Evolutionary conservation across 2,113 vertebrate species (phyloP).

Genomic region (Ameiurus melas): DNA sequence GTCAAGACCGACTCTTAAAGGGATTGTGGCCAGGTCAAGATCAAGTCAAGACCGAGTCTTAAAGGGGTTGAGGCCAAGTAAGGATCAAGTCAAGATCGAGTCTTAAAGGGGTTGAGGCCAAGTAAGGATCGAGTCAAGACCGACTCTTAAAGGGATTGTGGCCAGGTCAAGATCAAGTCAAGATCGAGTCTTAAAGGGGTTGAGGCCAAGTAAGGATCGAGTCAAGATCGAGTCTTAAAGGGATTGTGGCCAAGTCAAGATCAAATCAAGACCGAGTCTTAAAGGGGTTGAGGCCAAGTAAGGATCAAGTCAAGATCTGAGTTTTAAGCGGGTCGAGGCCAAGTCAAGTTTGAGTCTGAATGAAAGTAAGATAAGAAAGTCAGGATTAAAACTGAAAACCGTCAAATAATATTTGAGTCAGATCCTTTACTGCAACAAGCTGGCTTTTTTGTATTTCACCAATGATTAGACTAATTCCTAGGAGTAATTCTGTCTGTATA

Average conservation of each 20-base stretch:
- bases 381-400: not conserved
- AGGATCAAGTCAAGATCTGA: not conserved
- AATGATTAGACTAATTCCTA: not conserved
- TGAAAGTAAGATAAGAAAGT: not conserved
- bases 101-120: not conserved
- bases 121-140: not conserved
- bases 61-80: too few relatives aligned
- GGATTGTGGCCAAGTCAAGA: not conserved
- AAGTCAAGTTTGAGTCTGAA: not conserved
- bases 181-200: not conserved
- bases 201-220: too few relatives aligned
- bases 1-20: not conserved
- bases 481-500: not conserved
- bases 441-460: not conserved
- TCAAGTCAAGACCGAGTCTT: not conserved
- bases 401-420: not conserved
- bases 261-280: not conserved
- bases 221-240: not conserved
- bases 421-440: not conserved
- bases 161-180: not conserved
- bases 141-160: not conserved
- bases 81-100: not conserved
- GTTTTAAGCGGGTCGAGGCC: not conserved
- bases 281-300: not conserved
- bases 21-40: not conserved